These are phyloP conservation scores for Eupeodes luniger DNA, from an alignment of 2,888 invertebrate genomes.

Conservation along the genomic window DNA sequence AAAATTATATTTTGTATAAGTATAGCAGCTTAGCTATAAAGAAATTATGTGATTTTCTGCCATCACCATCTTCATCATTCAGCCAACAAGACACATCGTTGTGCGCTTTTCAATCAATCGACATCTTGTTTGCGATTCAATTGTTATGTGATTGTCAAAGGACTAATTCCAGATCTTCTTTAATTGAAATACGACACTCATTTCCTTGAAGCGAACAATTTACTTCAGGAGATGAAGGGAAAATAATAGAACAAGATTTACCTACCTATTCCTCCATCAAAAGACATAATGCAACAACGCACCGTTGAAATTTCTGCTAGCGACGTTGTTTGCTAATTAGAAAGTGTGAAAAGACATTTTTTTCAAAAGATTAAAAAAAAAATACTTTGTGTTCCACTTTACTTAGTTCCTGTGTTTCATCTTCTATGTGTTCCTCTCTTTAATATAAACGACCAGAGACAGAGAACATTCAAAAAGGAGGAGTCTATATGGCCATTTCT, in stretches of 20 bases:
- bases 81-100: slow-evolving; percentile 5
- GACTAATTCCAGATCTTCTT: slow-evolving; percentile 62
- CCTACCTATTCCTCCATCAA: neutral
- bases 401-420: neutral
- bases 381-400: slow-evolving; percentile 22
- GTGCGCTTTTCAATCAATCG: slow-evolving; percentile 36
- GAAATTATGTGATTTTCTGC: neutral
- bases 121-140: slow-evolving; percentile 53
- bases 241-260: slow-evolving; percentile 16
- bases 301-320: slow-evolving; percentile 28
- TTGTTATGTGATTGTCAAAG: slow-evolving; percentile 64
- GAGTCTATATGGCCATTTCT: slow-evolving; percentile 45
- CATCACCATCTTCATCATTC: neutral
- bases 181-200: slow-evolving; percentile 73
- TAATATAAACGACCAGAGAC: neutral
- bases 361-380: neutral
- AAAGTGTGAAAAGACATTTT: slow-evolving; percentile 68
- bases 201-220: slow-evolving; percentile 62
- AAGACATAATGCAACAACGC: slow-evolving; percentile 29
- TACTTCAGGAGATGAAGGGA: slow-evolving; percentile 18
- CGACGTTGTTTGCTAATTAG: slow-evolving; percentile 65
- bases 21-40: neutral
- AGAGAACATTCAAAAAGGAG: slow-evolving; percentile 43
- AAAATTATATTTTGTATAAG: too few relatives aligned
- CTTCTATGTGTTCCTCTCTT: neutral